Evolutionary conservation across 2,113 vertebrate species (phyloP), one percentile per base, ranked within the genome.

Genomic region (Drymodes brunneopygia): DNA sequence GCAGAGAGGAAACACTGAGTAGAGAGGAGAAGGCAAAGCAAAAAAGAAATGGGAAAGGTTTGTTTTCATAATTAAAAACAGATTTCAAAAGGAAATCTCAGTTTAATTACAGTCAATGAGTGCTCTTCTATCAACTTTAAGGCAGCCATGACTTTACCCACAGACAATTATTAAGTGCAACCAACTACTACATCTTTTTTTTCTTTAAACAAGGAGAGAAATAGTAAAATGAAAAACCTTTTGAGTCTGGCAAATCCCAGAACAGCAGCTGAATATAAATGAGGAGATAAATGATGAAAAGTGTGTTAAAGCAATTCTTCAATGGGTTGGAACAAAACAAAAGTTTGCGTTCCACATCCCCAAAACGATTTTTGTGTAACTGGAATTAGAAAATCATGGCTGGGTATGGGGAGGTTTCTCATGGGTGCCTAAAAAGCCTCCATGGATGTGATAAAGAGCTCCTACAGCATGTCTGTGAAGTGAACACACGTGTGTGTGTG

Each of bases 211-310:
- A 86, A 84, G 65, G 24, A 66, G 48, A 85, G 29, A n/a, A 81
- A 89, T 7, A 81, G 33, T 35, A 79, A 92, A 91, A 87, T 57
- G 51, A 91, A 81, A 92, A 89, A 33, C 44, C 81, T 89, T 89
- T 84, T n/a, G 51, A 84, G 53, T 45, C 56, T 72, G 36, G 57
- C n/a, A 95, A 89, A 79, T 89, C 86, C 61, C 42, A 15, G 53
- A 58, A 64, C 7, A 87, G 73, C 61, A 90, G 58, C 42, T 42
- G 70, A 87, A 82, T 85, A 67, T 35, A 92, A 92, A 72, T 25
- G 45, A 77, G 81, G n/a, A 72, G 89, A 94, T 57, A 82, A 81
- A 69, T 16, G 78, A 92, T 24, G 33, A 85, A 36, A 78, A 82
- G n/a, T 50, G 42, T 40, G 57, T 23, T 87, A 62, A 50, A 82